These are phyloP conservation scores for Carpatolechia fugitivella DNA, from an alignment of 2,888 invertebrate genomes.

Conservation along the genomic window DNA sequence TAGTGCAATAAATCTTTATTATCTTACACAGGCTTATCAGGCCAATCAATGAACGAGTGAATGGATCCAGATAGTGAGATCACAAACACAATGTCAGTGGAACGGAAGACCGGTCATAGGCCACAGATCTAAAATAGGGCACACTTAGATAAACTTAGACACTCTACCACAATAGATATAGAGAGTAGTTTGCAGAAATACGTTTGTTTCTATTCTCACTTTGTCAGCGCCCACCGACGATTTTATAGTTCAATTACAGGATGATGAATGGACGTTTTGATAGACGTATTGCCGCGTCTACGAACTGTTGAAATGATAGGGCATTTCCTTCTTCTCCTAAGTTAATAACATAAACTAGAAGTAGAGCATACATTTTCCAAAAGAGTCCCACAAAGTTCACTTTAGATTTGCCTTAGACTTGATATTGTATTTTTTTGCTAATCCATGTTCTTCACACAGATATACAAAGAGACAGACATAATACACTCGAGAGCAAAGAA, in stretches of 20 bases:
- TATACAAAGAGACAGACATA: too few relatives aligned
- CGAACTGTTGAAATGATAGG: too few relatives aligned
- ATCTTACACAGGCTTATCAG: neutral
- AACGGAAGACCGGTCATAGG: conserved; percentile 53
- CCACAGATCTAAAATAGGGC: conserved; percentile 31
- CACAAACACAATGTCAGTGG: conserved; percentile 48
- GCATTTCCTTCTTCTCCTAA: too few relatives aligned
- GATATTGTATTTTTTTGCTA: too few relatives aligned
- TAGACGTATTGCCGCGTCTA: neutral
- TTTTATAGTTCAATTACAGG: neutral
- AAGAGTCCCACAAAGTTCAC: too few relatives aligned
- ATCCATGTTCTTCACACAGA: too few relatives aligned
- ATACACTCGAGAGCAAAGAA: too few relatives aligned
- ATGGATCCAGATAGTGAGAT: conserved; percentile 39
- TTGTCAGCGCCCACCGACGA: neutral
- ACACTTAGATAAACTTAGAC: neutral
- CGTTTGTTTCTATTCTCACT: too few relatives aligned
- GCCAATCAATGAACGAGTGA: conserved; percentile 35
- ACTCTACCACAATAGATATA: neutral
- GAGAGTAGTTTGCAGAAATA: neutral
- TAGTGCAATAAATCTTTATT: conserved; percentile 6
- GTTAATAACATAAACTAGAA: too few relatives aligned
- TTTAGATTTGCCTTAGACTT: too few relatives aligned
- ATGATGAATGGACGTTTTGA: neutral
- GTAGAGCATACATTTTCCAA: too few relatives aligned